phyloP scores from a whole-genome alignment of 1,140 invertebrate species.

The Eupristina koningsbergeri region DNA sequence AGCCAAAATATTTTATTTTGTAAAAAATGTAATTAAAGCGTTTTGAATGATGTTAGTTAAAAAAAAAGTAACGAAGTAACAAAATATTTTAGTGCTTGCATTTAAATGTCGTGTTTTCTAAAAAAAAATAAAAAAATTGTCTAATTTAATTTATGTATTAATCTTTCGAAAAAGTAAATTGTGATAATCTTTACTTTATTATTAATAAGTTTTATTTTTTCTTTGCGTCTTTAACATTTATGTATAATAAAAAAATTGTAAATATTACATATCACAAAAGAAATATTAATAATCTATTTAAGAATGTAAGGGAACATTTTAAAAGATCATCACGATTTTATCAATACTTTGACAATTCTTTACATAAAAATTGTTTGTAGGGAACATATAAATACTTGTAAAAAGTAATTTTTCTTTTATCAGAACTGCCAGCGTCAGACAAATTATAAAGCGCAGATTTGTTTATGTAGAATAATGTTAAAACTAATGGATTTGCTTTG shows the following conservation, averaged over 20 bases:
- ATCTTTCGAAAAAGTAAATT: slow-evolving; percentile 38
- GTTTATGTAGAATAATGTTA: slow-evolving; percentile 12
- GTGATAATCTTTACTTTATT: slow-evolving; percentile 48
- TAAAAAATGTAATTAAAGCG: slow-evolving; percentile 35
- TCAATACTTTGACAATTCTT: slow-evolving; percentile 19
- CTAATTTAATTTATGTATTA: slow-evolving; percentile 14
- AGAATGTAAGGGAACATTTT: slow-evolving; percentile 8
- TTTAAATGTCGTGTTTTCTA: slow-evolving; percentile 9
- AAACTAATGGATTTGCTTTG: slow-evolving; percentile 33
- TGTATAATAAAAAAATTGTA: slow-evolving; percentile 33
- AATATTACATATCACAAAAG: slow-evolving; percentile 45
- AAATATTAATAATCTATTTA: slow-evolving; percentile 13
- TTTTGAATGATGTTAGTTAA: slow-evolving; percentile 28
- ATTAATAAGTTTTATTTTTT: slow-evolving; percentile 15
- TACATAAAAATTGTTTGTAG: slow-evolving; percentile 20
- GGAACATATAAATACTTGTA: slow-evolving; percentile 27
- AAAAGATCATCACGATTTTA: slow-evolving; percentile 40
- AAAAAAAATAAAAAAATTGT: background rate
- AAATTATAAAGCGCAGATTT: slow-evolving; percentile 17
- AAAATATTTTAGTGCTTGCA: slow-evolving; percentile 37
- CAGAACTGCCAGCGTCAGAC: slow-evolving; percentile 33
- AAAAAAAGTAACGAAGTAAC: background rate
- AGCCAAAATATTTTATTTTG: slow-evolving; percentile 43
- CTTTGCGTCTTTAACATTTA: background rate
- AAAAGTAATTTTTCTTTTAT: slow-evolving; percentile 37